These are phyloP conservation scores for Anastatus disparis DNA, from an alignment of 1,140 invertebrate species.

Conservation along the genomic window DNA sequence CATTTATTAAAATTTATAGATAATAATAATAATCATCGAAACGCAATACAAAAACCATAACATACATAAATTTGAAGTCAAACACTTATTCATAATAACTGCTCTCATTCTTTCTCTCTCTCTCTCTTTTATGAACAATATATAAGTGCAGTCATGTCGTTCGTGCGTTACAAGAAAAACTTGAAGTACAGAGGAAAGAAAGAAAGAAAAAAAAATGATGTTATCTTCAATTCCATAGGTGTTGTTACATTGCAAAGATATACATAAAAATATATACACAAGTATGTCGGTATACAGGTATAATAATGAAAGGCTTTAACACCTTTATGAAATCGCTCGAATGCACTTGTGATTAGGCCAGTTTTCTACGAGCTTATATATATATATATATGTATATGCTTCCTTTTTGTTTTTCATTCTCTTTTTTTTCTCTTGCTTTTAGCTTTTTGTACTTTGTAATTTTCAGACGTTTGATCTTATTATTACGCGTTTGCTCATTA, in stretches of 20 bases:
- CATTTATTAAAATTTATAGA: no score
- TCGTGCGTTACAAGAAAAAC: no score
- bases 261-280: not conserved
- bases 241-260: not conserved
- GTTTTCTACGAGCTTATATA: not conserved
- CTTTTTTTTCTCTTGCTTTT: not conserved
- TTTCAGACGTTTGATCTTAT: constrained; percentile 40
- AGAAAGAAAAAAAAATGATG: not conserved
- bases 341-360: constrained; percentile 19
- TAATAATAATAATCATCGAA: no score
- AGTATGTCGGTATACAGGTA: no score
- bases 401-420: not conserved
- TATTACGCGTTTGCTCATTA: constrained; percentile 32
- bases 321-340: constrained; percentile 38
- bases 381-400: not conserved
- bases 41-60: no score
- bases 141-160: no score
- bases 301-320: constrained; percentile 40
- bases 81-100: no score
- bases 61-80: no score
- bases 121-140: no score
- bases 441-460: not conserved
- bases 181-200: not conserved
- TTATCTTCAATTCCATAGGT: not conserved
- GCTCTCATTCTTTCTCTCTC: no score